phyloP scores from a whole-genome alignment of 2,888 invertebrate species.

The Melieria crassipennis region DNA sequence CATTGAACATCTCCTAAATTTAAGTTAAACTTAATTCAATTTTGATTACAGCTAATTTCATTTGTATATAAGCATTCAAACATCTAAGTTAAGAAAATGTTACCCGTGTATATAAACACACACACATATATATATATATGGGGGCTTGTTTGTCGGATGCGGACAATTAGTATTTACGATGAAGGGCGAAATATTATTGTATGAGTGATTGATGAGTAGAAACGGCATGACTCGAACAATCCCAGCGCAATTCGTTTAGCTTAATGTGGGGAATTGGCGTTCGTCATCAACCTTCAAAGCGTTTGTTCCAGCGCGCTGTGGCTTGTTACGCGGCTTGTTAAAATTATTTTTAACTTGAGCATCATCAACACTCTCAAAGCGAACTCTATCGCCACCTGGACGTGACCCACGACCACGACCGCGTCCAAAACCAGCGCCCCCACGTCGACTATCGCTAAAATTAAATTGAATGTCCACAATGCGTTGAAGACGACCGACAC shows the following conservation, averaged over 20 bases:
- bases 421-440: slow-evolving; percentile 70
- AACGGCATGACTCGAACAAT: not conserved
- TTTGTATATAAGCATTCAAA: slow-evolving; percentile 34
- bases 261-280: slow-evolving; percentile 93
- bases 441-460: slow-evolving; percentile 81
- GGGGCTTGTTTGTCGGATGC: no score
- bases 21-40: slow-evolving; percentile 39
- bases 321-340: slow-evolving; percentile 44
- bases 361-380: slow-evolving; percentile 48
- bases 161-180: slow-evolving; percentile 12
- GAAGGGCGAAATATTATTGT: slow-evolving; percentile 6
- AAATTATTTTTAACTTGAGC: slow-evolving; percentile 14
- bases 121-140: slow-evolving; percentile 34
- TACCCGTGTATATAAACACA: slow-evolving; percentile 38
- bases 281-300: slow-evolving; percentile 95
- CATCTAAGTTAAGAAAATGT: slow-evolving; percentile 32
- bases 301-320: slow-evolving; percentile 51
- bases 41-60: slow-evolving; percentile 41
- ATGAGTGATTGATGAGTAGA: slow-evolving; percentile 11
- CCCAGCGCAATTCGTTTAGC: slow-evolving; percentile 68
- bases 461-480: slow-evolving; percentile 88
- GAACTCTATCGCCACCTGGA: slow-evolving; percentile 43
- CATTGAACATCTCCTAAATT: slow-evolving; percentile 1
- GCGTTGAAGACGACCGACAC: slow-evolving; percentile 86
- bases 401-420: slow-evolving; percentile 49